phyloP scores from a whole-genome alignment of 2,888 invertebrate species.

The Luperina testacea region DNA sequence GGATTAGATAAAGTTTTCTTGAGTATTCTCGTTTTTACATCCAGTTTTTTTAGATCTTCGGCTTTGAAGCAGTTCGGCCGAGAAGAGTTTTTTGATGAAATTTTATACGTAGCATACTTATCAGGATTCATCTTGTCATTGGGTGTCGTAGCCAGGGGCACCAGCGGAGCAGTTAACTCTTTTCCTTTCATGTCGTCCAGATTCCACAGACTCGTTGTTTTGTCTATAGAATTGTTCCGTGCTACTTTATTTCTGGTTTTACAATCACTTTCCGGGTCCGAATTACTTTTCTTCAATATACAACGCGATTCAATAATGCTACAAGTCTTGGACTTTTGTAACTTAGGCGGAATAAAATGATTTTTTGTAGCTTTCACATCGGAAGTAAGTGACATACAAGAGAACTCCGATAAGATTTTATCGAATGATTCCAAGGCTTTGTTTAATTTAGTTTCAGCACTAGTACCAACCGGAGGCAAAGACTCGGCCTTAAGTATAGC shows the following conservation, averaged over 20 bases:
- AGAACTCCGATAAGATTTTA: constrained; percentile 86
- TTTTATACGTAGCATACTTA: constrained; percentile 89
- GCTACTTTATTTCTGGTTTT: constrained; percentile 81
- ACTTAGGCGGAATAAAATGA: constrained; percentile 87
- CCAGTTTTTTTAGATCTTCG: constrained; percentile 87
- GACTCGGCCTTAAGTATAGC: constrained; percentile 78
- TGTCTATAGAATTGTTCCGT: constrained; percentile 87
- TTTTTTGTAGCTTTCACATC: constrained; percentile 73
- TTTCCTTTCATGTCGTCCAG: constrained; percentile 90
- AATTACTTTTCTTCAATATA: constrained; percentile 91
- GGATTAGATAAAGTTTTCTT: constrained; percentile 89
- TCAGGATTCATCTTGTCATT: constrained; percentile 86
- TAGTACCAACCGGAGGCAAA: constrained; percentile 62
- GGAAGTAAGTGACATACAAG: constrained; percentile 76
- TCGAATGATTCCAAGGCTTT: constrained; percentile 88
- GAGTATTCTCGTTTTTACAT: constrained; percentile 89
- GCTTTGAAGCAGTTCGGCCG: constrained; percentile 83
- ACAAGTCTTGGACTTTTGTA: constrained; percentile 93
- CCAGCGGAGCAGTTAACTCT: constrained; percentile 83
- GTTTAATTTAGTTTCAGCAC: constrained; percentile 82
- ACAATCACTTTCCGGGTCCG: constrained; percentile 83
- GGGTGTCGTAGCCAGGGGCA: constrained; percentile 80
- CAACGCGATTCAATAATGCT: constrained; percentile 93
- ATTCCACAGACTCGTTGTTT: constrained; percentile 91
- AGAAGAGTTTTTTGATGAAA: constrained; percentile 83